Evolutionary conservation across 1,140 invertebrate species (phyloP), one percentile per base, ranked within the genome.

Genomic region (Papilio machaon): DNA sequence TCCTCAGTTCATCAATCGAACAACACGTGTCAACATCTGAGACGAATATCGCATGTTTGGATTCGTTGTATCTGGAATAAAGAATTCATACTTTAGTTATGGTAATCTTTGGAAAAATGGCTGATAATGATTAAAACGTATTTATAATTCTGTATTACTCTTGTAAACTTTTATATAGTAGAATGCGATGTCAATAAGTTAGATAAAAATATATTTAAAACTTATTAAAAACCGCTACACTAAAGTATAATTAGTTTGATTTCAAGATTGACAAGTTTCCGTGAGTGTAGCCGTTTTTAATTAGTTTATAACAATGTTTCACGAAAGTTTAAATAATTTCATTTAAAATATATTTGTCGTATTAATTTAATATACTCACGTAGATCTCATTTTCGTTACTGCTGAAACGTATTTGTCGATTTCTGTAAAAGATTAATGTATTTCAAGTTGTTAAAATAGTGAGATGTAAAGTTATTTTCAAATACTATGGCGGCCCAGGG

Each of bases 1-100:
- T 64, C 11, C 30, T 64, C 9, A 64, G 23, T 64, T 64, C 60
- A 64, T 64, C 60, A 9, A 67, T 67, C 30, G 64, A 67, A 67
- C 64, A 67, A 35, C 64, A 67, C 11, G 64, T 67, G 64, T 67
- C 64, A 9, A 35, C 23, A 15, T 67, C 64, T 35, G 64, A 67
- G 2, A 67, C 64, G 64, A 30, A 30, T 64, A 64, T 30, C 19
- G 19, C 60, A 64, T 60, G 58, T 60, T 23, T 60, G 1, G 58
- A 60, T 9, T 19, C 58, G 58, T 60, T 60, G 58, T 60, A 60
- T 60, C 58, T 60, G 58, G 58, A 8, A 0, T 0, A 60, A 60
- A 9, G 8, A 60, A 60, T 58, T 17, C 15, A 58, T 58, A 58
- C 2, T 58, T 58, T n/a, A 58, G 17, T n/a, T 58, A n/a, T 49